These are phyloP conservation scores for Centropus bengalensis DNA, from an alignment of 2,113 vertebrate species.

Conservation along the genomic window DNA sequence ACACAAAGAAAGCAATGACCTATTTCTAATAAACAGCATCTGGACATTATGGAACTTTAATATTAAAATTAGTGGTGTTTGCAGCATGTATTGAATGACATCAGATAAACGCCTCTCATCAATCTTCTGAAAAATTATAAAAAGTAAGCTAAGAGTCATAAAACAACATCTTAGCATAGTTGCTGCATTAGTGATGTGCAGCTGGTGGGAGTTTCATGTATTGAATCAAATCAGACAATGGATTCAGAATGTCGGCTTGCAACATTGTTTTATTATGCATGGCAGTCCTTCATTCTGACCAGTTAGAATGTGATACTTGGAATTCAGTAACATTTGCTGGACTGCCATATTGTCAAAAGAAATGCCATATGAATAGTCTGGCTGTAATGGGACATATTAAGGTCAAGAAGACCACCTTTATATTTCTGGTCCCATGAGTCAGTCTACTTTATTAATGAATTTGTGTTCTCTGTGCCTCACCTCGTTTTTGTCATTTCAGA, in stretches of 20 bases:
- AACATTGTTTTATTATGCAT: background rate
- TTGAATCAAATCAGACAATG: background rate
- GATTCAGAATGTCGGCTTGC: background rate
- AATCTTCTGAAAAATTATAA: background rate
- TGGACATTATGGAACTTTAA: background rate
- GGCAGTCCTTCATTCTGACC: background rate
- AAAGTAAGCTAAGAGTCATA: background rate
- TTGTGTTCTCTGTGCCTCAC: background rate
- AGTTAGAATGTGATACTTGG: background rate
- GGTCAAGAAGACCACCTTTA: background rate
- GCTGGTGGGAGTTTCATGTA: background rate
- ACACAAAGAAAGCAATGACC: background rate
- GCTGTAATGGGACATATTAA: background rate
- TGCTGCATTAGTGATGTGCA: background rate
- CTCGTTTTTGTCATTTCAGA: background rate
- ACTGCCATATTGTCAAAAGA: background rate
- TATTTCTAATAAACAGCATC: background rate
- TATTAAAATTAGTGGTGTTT: conserved; percentile 19
- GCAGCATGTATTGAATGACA: background rate
- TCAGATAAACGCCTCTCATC: background rate
- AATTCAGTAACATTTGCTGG: background rate
- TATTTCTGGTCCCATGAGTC: background rate
- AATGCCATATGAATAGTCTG: background rate
- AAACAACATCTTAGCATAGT: conserved; percentile 16
- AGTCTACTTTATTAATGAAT: background rate